Conservation (phyloP, 1,140 invertebrate species). For the Bombus impatiens region DNA sequence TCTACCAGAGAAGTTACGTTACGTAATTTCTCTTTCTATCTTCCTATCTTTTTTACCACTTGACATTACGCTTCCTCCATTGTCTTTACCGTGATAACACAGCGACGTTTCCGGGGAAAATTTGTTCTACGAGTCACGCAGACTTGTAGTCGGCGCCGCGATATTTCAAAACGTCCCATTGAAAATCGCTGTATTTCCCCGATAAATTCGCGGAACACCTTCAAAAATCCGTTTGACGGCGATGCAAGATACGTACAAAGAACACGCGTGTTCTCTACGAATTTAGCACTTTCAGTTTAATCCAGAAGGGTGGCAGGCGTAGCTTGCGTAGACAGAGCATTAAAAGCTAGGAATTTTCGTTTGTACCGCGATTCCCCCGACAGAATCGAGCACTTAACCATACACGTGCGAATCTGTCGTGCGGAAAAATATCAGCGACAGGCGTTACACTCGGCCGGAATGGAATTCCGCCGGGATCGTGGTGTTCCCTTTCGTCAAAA, state of each 20-base stretch:
- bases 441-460: slow-evolving; percentile 27
- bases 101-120: too few species aligned
- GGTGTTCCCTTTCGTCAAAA: slow-evolving; percentile 34
- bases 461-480: slow-evolving; percentile 32
- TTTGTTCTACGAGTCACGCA: too few species aligned
- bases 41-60: fast-evolving
- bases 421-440: slow-evolving; percentile 51
- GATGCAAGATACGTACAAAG: background rate
- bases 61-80: background rate
- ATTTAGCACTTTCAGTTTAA: slow-evolving; percentile 22
- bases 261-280: slow-evolving; percentile 3
- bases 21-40: background rate
- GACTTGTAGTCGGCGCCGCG: too few species aligned
- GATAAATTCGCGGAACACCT: background rate
- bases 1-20: too few species aligned
- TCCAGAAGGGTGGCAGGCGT: background rate
- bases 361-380: slow-evolving; percentile 42
- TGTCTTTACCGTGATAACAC: background rate
- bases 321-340: slow-evolving; percentile 17
- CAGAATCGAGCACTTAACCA: slow-evolving; percentile 53
- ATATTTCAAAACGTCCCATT: background rate
- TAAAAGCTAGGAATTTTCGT: slow-evolving; percentile 38
- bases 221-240: background rate
- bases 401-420: slow-evolving; percentile 42
- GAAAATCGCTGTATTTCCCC: background rate